phyloP scores from a whole-genome alignment of 2,888 invertebrate species.

The Nudaria mundana region DNA sequence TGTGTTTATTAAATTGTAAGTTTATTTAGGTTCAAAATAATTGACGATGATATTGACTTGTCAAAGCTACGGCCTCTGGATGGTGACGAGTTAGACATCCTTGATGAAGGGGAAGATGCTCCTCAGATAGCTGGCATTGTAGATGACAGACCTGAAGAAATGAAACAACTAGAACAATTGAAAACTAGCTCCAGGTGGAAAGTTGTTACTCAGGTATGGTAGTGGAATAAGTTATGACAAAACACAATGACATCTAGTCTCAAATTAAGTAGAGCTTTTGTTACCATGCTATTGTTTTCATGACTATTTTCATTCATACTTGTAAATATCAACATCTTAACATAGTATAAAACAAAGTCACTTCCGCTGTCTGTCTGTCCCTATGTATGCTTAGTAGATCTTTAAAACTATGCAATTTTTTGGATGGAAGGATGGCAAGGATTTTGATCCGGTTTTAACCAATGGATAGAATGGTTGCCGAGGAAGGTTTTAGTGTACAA shows the following conservation, averaged over 20 bases:
- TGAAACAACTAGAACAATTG: conserved; percentile 69
- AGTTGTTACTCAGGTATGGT: conserved; percentile 63
- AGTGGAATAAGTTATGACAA: no score
- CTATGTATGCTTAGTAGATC: no score
- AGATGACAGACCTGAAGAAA: conserved; percentile 88
- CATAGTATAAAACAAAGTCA: no score
- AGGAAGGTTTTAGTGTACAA: no score
- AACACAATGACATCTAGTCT: no score
- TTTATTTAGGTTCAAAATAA: conserved; percentile 86
- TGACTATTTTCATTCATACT: no score
- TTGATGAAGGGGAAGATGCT: conserved; percentile 90
- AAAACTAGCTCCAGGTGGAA: conserved; percentile 70
- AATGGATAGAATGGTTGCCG: no score
- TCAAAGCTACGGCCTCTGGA: conserved; percentile 82
- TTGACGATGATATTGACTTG: conserved; percentile 91
- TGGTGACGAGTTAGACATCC: conserved; percentile 84
- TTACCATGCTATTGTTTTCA: no score
- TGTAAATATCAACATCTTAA: no score
- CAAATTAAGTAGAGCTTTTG: no score
- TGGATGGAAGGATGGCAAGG: background rate
- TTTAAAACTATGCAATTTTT: background rate
- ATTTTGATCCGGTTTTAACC: no score
- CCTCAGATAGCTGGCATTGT: conserved; percentile 94
- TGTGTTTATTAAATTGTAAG: background rate
- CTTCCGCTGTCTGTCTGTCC: no score